Evolutionary conservation across 37 sponge, comb jelly and placozoan species (phyloP), one percentile per base, ranked within the genome.

Genomic region (Beroe forskalii): DNA sequence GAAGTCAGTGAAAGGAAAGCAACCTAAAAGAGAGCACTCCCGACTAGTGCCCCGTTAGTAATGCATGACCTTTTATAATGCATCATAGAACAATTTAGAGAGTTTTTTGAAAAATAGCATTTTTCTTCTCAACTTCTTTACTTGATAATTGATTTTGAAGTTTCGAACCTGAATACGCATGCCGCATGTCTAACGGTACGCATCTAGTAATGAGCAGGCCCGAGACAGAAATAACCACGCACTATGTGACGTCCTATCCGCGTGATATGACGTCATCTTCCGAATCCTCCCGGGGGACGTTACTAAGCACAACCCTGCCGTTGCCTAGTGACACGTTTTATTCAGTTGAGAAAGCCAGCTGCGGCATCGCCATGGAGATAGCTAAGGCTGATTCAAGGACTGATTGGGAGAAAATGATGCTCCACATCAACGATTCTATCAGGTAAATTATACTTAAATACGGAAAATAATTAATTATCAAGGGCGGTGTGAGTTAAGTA

Each of bases 241-340:
- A 30, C n/a, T 63, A 63, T 20, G 66, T 63, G 66, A 19, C 28
- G 20, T 20, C 66, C 20, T 3, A n/a, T 28, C 23, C 24, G 20
- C 66, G 25, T 30, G 25, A 63, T 4, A 63, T 63, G 66, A 63
- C 66, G 66, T 63, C 66, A 63, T 63, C 66, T 28, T 28, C 28
- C 25, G 17, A 55, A 55, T 55, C 60, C 9, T 23, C 23, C n/a
- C 4, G 9, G 2, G 66, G 20, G 66, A 63, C 66, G 66, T 63
- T 30, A 63, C 66, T 63, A 8, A 63, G 4, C 25, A n/a, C n/a
- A n/a, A 6, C 24, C 66, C 3, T 28, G 25, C 66, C 20, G 2
- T 39, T 72, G 75, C 75, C 75, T 72, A 35, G 75, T 72, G 75
- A 72, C 39, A 33, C 37, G 40, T 72, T 72, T 37, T 72, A 72